phyloP scores from a whole-genome alignment of 2,888 invertebrate species.

The Onthophagus sagittarius region DNA sequence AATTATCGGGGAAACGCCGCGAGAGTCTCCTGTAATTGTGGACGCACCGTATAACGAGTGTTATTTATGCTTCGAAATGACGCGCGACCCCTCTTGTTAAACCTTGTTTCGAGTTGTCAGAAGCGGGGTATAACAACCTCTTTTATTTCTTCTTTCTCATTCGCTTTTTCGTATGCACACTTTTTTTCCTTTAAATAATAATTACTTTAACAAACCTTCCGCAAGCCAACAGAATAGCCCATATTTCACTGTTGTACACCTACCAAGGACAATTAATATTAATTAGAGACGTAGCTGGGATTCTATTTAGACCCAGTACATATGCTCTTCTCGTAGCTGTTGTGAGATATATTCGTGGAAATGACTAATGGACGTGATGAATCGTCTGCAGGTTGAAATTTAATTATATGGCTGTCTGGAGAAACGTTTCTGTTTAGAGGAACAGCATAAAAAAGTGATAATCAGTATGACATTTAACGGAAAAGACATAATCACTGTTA shows the following conservation, averaged over 20 bases:
- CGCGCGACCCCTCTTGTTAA: background rate
- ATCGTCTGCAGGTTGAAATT: background rate
- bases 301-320: background rate
- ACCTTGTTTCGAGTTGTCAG: background rate
- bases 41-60: slow-evolving; percentile 1
- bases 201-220: background rate
- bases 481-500: background rate
- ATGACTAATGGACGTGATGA: background rate
- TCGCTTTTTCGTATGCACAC: background rate
- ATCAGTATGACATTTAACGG: background rate
- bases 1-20: slow-evolving; percentile 4
- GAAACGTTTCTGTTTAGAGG: background rate
- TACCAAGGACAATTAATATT: background rate
- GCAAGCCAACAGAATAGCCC: background rate
- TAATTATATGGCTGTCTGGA: background rate
- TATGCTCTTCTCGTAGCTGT: background rate
- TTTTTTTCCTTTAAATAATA: background rate
- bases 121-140: background rate
- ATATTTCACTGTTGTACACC: background rate
- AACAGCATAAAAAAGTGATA: background rate
- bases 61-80: slow-evolving; percentile 8
- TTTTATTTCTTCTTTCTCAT: background rate
- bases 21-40: slow-evolving; percentile 7
- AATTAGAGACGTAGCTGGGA: background rate
- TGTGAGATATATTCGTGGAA: background rate